Percentiles rank a stretch among this genome's conserved stretches.
Conservation (phyloP, 2,888 invertebrate species). For the Pammene aurita region DNA sequence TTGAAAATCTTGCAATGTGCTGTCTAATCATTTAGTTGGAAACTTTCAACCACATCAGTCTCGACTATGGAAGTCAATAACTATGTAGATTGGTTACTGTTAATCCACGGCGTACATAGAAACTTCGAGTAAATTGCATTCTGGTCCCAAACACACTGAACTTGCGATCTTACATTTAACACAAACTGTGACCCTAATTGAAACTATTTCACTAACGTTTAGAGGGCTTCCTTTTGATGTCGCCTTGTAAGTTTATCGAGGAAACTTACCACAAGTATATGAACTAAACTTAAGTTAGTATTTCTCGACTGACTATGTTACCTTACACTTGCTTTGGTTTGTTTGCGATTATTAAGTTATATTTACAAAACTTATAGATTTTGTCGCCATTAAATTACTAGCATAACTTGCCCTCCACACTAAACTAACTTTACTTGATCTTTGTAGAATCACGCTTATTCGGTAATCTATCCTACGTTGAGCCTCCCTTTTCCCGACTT, state of each 20-base stretch:
- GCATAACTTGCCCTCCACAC: too few species aligned
- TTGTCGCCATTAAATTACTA: too few species aligned
- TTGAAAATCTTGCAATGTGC: neutral
- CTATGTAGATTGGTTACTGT: conserved; percentile 17
- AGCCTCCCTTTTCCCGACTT: too few species aligned
- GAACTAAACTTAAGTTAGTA: conserved; percentile 31
- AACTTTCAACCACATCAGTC: neutral
- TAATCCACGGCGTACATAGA: conserved; percentile 25
- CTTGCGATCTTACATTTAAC: conserved; percentile 48
- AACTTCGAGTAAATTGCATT: conserved; percentile 36
- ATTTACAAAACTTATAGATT: too few species aligned
- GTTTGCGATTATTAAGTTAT: too few species aligned
- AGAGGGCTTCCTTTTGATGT: conserved; percentile 55
- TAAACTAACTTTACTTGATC: too few species aligned
- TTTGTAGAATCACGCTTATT: too few species aligned
- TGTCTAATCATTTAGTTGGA: neutral
- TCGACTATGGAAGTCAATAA: conserved; percentile 2
- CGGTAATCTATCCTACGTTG: too few species aligned
- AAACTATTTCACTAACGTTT: conserved; percentile 59
- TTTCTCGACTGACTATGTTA: neutral
- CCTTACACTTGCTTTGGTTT: too few species aligned
- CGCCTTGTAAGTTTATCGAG: conserved; percentile 28
- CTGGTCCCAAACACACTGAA: conserved; percentile 43
- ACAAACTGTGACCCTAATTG: conserved; percentile 56
- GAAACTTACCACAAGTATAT: conserved; percentile 40